These are phyloP conservation scores for Lasius fuliginosus DNA, from an alignment of 2,888 invertebrate genomes.

Conservation along the genomic window DNA sequence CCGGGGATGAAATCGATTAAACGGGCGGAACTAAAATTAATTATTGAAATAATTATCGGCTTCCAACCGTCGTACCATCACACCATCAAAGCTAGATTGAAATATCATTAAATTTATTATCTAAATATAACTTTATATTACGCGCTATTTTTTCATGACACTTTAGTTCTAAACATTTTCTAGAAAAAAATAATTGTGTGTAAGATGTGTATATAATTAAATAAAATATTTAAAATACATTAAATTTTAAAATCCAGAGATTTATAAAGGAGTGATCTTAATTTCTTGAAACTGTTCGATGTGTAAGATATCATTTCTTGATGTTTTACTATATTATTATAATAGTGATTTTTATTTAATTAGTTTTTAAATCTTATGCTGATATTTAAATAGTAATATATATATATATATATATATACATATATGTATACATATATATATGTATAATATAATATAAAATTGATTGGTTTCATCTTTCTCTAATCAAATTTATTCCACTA, in stretches of 20 bases:
- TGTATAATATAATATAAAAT: too few relatives aligned
- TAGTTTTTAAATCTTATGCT: too few relatives aligned
- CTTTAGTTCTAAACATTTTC: neutral
- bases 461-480: too few relatives aligned
- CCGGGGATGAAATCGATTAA: conserved; percentile 42
- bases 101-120: conserved; percentile 25
- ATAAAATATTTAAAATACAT: neutral
- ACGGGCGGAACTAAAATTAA: conserved; percentile 47
- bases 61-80: conserved; percentile 3
- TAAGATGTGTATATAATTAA: neutral
- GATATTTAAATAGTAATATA: too few relatives aligned
- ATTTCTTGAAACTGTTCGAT: neutral
- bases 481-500: too few relatives aligned
- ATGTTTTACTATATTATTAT: too few relatives aligned
- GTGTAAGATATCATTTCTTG: too few relatives aligned
- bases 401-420: too few relatives aligned
- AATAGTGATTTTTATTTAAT: too few relatives aligned
- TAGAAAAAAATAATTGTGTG: neutral
- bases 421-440: too few relatives aligned
- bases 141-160: neutral
- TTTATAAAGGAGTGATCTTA: neutral
- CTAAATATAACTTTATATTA: neutral
- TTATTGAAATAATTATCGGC: conserved; percentile 55
- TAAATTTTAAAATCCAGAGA: neutral
- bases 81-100: conserved; percentile 2